A percentile compares a stretch with the other conserved stretches of the same genome.
These are phyloP conservation scores for Amphipoea oculea DNA, from an alignment of 2,888 invertebrate species.

Conservation along the genomic window DNA sequence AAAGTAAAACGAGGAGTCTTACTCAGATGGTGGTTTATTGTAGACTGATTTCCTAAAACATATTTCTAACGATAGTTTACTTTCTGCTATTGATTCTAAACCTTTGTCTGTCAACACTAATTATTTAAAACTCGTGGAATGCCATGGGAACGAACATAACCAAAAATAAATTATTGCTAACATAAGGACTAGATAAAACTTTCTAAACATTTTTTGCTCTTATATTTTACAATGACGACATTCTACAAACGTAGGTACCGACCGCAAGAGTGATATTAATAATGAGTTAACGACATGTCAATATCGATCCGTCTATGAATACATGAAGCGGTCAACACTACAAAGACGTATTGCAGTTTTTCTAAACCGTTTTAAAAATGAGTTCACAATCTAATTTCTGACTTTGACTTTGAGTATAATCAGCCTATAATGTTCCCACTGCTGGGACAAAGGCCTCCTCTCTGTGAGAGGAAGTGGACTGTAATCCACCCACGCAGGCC, in stretches of 20 bases:
- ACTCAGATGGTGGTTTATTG: background rate
- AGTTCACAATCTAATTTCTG: too few species aligned
- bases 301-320: conserved; percentile 28
- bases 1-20: background rate
- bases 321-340: conserved; percentile 1
- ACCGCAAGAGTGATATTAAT: conserved; percentile 16
- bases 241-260: background rate
- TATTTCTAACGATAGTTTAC: background rate
- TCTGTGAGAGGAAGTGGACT: too few species aligned
- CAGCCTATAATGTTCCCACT: too few species aligned
- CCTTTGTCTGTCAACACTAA: background rate
- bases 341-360: background rate
- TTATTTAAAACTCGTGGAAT: background rate
- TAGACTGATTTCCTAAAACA: background rate
- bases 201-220: background rate
- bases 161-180: background rate
- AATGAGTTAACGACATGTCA: background rate
- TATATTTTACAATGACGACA: conserved; percentile 2
- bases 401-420: too few species aligned
- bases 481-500: too few species aligned
- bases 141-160: background rate
- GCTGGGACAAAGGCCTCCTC: too few species aligned
- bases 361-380: background rate
- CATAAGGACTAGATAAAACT: background rate
- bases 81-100: background rate